Evolutionary conservation across 2,888 invertebrate species (phyloP).

Genomic region (Malacosoma neustria): DNA sequence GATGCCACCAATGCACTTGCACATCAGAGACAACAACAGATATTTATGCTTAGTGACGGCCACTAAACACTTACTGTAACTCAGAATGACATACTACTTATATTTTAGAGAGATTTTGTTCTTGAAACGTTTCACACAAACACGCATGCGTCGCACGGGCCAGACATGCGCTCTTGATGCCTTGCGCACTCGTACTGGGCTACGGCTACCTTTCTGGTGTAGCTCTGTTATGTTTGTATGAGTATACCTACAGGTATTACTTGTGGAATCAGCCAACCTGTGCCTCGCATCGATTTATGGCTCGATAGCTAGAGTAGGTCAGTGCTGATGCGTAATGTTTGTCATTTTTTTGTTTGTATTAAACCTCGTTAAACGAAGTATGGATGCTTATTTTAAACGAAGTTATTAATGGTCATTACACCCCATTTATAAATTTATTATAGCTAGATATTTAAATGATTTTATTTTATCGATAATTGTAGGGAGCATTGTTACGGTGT

Average conservation of each 20-base stretch:
- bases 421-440: too few species aligned
- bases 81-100: neutral
- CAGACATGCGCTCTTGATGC: conserved; percentile 45
- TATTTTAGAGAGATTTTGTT: neutral
- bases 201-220: conserved; percentile 9
- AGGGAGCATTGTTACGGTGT: too few species aligned
- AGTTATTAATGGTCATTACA: too few species aligned
- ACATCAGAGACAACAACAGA: conserved; percentile 55
- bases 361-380: too few species aligned
- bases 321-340: too few species aligned
- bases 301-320: conserved; percentile 39
- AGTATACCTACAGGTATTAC: conserved; percentile 16
- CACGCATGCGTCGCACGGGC: conserved; percentile 42
- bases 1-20: conserved; percentile 43
- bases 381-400: too few species aligned
- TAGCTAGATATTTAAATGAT: too few species aligned
- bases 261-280: conserved; percentile 34
- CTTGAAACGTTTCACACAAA: conserved; percentile 14
- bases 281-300: conserved; percentile 48
- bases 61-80: neutral
- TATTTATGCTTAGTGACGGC: neutral
- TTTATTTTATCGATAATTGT: too few species aligned
- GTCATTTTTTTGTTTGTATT: too few species aligned
- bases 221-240: conserved; percentile 5
- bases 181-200: conserved; percentile 30